Percentiles rank a stretch among this genome's conserved stretches.
Conservation (phyloP, 2,113 vertebrate genomes). For the Upupa epops region DNA sequence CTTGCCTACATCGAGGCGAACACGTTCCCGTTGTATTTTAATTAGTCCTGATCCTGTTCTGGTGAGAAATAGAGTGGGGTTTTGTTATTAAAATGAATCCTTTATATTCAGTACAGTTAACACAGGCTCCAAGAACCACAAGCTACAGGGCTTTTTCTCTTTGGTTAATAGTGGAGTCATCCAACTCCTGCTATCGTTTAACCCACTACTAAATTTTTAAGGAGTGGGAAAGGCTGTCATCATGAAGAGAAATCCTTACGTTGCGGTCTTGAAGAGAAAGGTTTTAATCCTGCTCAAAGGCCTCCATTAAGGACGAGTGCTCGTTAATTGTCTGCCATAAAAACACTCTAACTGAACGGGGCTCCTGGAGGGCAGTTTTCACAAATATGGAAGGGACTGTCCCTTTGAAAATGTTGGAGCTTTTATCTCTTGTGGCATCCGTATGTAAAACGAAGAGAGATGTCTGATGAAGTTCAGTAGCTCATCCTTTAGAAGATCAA, state of each 20-base stretch:
- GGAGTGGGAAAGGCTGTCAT: neutral
- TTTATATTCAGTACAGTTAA: neutral
- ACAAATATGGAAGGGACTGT: neutral
- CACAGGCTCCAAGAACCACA: neutral
- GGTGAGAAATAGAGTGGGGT: neutral
- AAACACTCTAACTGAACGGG: neutral
- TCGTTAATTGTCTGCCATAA: neutral
- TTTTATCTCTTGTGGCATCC: neutral
- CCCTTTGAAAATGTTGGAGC: neutral
- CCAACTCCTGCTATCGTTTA: neutral
- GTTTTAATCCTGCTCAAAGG: neutral
- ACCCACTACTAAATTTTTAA: neutral
- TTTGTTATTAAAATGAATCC: conserved; percentile 43
- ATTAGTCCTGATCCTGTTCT: neutral
- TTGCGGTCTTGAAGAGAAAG: neutral
- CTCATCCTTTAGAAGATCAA: conserved; percentile 27
- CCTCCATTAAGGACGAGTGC: conserved; percentile 30
- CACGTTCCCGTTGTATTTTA: neutral
- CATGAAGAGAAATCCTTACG: neutral
- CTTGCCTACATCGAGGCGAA: neutral
- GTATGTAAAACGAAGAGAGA: neutral
- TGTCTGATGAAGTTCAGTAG: neutral
- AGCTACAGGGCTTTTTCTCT: neutral
- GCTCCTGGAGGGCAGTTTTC: neutral
- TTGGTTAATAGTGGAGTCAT: neutral